These are phyloP conservation scores for Tyria jacobaeae DNA, from an alignment of 2,888 invertebrate species.

Conservation along the genomic window DNA sequence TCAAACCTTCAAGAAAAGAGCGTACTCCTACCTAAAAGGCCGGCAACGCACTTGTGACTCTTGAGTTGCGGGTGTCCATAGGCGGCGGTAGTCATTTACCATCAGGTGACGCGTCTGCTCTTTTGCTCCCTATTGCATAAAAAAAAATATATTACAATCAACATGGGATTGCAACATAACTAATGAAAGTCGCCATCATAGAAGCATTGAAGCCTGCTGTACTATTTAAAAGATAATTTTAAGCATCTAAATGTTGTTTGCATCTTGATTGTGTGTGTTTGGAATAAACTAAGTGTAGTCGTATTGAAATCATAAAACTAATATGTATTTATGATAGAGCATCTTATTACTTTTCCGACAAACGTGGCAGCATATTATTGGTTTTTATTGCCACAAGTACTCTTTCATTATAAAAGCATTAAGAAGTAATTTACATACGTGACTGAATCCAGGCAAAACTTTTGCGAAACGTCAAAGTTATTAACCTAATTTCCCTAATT, in stretches of 20 bases:
- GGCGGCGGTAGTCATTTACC: too few species aligned
- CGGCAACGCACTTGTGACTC: too few species aligned
- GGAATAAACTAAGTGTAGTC: background rate
- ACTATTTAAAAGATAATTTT: background rate
- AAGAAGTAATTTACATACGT: background rate
- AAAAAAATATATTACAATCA: too few species aligned
- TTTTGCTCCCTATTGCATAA: too few species aligned
- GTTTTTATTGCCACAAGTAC: background rate
- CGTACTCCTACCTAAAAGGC: too few species aligned
- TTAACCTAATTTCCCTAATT: background rate
- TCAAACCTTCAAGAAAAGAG: too few species aligned
- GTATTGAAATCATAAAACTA: constrained; percentile 16
- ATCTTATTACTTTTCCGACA: background rate
- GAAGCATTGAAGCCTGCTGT: background rate
- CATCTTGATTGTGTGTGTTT: constrained; percentile 3
- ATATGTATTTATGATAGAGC: constrained; percentile 17
- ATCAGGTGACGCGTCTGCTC: too few species aligned
- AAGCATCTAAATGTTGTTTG: background rate
- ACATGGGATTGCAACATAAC: too few species aligned
- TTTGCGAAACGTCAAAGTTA: too few species aligned
- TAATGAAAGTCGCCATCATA: background rate
- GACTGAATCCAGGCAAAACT: background rate
- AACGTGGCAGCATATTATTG: background rate
- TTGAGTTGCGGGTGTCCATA: too few species aligned
- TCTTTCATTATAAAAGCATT: background rate